Percentiles rank a stretch among this genome's conserved stretches.
Evolutionary conservation across 2,888 invertebrate species (phyloP).

Genomic region (Lasioglossum leucozonium): DNA sequence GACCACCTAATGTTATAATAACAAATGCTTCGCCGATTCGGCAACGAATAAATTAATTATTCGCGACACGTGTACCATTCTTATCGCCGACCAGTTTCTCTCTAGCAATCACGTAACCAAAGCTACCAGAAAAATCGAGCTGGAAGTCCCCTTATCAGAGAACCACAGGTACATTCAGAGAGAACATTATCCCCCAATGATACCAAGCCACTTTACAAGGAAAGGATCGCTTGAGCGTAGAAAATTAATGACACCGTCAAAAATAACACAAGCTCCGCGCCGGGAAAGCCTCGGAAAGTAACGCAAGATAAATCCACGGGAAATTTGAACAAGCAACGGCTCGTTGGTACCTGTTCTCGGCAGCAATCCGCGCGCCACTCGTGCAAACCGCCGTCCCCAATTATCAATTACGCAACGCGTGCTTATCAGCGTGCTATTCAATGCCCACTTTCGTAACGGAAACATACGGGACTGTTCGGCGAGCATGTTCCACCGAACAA

Average conservation of each 20-base stretch:
- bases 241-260: constrained; percentile 11
- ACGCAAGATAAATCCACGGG: constrained; percentile 11
- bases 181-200: constrained; percentile 1
- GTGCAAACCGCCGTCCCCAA: background rate
- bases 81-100: background rate
- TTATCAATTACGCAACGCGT: constrained; percentile 46
- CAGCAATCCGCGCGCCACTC: background rate
- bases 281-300: background rate
- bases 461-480: constrained; percentile 12
- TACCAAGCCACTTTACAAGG: background rate
- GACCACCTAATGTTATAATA: too few species aligned
- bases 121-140: background rate
- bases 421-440: constrained; percentile 32
- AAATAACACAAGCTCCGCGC: constrained; percentile 5
- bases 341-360: constrained; percentile 7
- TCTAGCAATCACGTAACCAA: background rate
- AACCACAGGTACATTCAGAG: background rate
- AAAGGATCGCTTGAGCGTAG: background rate
- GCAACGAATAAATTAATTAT: background rate
- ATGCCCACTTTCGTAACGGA: constrained; percentile 28
- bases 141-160: background rate
- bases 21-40: background rate
- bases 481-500: background rate
- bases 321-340: background rate
- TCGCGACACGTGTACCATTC: background rate